A percentile compares a stretch with the other conserved stretches of the same genome.
These are phyloP conservation scores for Nyctibius bracteatus DNA, from an alignment of 2,113 vertebrate genomes.

Conservation along the genomic window DNA sequence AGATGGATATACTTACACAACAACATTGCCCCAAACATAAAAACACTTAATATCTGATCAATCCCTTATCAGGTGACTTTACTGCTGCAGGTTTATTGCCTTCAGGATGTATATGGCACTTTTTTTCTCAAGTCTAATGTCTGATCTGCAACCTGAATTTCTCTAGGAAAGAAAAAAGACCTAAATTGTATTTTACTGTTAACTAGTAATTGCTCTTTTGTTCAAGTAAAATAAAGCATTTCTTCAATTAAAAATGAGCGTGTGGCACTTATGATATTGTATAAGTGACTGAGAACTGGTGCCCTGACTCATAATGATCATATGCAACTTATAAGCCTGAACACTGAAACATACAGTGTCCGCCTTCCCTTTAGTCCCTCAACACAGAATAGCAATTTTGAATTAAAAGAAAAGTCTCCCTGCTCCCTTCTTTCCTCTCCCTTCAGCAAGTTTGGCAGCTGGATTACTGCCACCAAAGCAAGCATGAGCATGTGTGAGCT, in stretches of 20 bases:
- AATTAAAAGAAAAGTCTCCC: not conserved
- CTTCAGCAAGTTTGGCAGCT: not conserved
- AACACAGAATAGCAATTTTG: not conserved
- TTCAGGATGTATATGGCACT: not conserved
- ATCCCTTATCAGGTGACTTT: not conserved
- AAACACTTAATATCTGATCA: not conserved
- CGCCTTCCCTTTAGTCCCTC: not conserved
- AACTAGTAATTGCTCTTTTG: not conserved
- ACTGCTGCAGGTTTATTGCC: not conserved
- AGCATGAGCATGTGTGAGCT: not conserved
- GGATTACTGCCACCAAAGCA: not conserved
- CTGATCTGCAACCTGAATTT: not conserved
- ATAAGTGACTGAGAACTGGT: not conserved
- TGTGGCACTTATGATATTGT: not conserved
- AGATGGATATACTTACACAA: not conserved
- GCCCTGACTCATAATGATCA: not conserved
- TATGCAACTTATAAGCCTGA: not conserved
- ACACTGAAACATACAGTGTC: not conserved
- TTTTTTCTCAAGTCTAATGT: not conserved
- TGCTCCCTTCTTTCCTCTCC: not conserved
- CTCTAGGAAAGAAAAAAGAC: not conserved
- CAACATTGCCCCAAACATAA: not conserved
- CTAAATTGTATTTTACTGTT: not conserved
- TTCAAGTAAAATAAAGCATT: not conserved
- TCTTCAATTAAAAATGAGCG: slow-evolving; percentile 6